Conservation (phyloP, 1,140 invertebrate genomes). For the Drusus annulatus region DNA sequence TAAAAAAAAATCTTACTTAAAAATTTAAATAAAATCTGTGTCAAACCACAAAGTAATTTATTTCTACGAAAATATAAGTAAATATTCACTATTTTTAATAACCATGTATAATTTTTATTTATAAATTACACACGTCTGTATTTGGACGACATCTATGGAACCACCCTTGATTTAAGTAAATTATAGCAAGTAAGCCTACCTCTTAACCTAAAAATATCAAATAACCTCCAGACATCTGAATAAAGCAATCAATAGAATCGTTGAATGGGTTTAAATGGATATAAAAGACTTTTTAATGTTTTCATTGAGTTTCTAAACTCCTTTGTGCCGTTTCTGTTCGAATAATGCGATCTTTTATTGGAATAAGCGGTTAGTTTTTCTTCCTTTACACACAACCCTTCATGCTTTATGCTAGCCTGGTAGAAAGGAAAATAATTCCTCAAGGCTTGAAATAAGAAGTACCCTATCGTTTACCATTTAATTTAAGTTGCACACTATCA, state of each 20-base stretch:
- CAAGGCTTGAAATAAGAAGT: background rate
- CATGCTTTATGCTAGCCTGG: no score
- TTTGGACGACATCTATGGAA: background rate
- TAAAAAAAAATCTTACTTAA: no score
- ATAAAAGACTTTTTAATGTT: slow-evolving; percentile 33
- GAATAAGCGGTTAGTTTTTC: slow-evolving; percentile 35
- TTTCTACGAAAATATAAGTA: no score
- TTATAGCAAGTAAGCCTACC: background rate
- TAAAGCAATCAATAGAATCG: slow-evolving; percentile 14
- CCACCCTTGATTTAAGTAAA: background rate
- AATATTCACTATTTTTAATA: no score
- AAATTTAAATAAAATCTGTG: no score
- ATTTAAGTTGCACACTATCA: background rate
- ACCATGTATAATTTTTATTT: no score
- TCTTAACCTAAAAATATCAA: slow-evolving; percentile 13
- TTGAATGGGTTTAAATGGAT: slow-evolving; percentile 11
- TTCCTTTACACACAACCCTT: background rate
- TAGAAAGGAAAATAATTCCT: no score
- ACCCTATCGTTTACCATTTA: slow-evolving; percentile 10
- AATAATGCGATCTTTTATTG: slow-evolving; percentile 16
- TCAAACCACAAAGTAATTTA: no score
- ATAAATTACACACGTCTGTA: no score
- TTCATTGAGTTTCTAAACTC: slow-evolving; percentile 3
- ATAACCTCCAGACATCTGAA: slow-evolving; percentile 9
- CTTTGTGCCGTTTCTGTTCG: slow-evolving; percentile 2